phyloP scores from a whole-genome alignment of 2,888 invertebrate genomes.

The Drosophila mayaguana region DNA sequence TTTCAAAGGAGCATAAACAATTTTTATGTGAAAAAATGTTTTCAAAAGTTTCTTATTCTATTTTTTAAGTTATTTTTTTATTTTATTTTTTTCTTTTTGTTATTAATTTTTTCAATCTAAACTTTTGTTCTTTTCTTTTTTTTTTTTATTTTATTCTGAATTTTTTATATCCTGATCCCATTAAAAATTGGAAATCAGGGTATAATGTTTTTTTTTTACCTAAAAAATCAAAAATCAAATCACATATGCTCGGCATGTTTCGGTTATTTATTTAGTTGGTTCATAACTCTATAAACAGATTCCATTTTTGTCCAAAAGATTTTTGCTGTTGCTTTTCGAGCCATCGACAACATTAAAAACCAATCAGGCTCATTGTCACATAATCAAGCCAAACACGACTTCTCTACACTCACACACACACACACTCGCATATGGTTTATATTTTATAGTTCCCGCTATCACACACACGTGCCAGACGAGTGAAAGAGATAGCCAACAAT shows the following conservation, averaged over 20 bases:
- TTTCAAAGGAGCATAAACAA: neutral
- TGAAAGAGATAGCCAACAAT: neutral
- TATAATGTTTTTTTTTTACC: no score
- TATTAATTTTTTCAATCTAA: no score
- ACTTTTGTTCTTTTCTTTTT: no score
- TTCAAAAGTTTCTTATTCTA: no score
- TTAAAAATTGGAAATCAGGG: no score
- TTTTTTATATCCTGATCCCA: no score
- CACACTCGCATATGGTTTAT: constrained; percentile 6
- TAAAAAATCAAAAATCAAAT: no score
- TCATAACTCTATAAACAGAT: neutral
- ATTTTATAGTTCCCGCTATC: constrained; percentile 27
- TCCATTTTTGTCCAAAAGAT: neutral
- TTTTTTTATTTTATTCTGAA: no score
- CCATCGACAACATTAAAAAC: constrained; percentile 65
- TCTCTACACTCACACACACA: constrained; percentile 3
- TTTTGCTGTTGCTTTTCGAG: neutral
- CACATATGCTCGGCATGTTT: neutral
- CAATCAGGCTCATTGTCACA: constrained; percentile 77
- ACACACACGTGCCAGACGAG: neutral
- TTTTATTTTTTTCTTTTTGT: neutral
- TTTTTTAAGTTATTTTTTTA: no score
- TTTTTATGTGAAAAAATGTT: neutral
- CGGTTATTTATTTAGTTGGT: neutral
- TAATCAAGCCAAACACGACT: constrained; percentile 51